Conservation (phyloP, 1,140 invertebrate species). For the Cataglyphis hispanica region DNA sequence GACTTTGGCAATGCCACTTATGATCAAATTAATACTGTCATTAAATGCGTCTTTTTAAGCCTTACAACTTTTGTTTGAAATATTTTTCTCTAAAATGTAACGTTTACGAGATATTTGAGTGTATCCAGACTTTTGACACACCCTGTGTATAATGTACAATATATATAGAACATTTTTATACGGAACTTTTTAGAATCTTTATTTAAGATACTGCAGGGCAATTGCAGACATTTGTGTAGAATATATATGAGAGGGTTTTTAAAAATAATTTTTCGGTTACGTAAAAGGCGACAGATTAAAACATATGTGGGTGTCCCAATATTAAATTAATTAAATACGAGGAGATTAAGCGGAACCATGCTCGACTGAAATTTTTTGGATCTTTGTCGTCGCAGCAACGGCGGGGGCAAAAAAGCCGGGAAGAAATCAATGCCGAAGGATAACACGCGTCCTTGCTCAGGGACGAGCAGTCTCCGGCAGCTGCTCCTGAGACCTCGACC, state of each 20-base stretch:
- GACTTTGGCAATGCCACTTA: no score
- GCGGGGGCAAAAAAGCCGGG: conserved; percentile 49
- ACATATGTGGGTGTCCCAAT: background rate
- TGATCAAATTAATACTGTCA: no score
- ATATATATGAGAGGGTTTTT: background rate
- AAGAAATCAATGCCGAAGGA: conserved; percentile 76
- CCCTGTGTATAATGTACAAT: background rate
- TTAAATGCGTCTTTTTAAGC: no score
- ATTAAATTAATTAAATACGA: background rate
- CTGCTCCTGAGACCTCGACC: conserved; percentile 77
- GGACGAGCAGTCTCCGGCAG: conserved; percentile 68
- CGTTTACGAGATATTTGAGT: no score
- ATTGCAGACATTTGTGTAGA: background rate
- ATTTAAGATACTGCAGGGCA: background rate
- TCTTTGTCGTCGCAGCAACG: conserved; percentile 55
- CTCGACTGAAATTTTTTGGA: conserved; percentile 34
- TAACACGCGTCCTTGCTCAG: conserved; percentile 72
- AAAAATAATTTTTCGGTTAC: background rate
- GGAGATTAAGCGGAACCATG: background rate
- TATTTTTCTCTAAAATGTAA: no score
- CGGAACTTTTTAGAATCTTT: background rate
- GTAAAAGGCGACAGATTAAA: background rate
- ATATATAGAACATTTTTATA: background rate
- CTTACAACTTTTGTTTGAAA: no score
- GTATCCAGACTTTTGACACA: no score